phyloP scores from a whole-genome alignment of 1,140 invertebrate genomes.

The Pygmarrhopalites habei region DNA sequence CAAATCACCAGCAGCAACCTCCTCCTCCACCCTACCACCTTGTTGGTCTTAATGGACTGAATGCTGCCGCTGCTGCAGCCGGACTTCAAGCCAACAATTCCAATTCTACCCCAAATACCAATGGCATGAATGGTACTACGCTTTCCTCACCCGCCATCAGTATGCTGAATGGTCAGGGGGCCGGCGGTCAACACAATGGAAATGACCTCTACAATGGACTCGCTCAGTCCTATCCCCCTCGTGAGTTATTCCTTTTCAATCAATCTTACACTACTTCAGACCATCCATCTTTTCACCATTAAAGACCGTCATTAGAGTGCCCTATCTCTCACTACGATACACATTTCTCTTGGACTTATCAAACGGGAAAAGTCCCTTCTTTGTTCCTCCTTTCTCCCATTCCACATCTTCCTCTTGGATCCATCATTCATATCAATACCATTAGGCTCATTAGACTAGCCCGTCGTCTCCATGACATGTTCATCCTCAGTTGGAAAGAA shows the following conservation, averaged over 20 bases:
- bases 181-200: conserved; percentile 19
- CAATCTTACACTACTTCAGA: too few relatives aligned
- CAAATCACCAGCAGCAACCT: not conserved
- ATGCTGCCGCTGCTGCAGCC: conserved; percentile 13
- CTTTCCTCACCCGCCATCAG: conserved; percentile 10
- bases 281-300: too few relatives aligned
- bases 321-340: too few relatives aligned
- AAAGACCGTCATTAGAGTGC: too few relatives aligned
- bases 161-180: conserved; percentile 13
- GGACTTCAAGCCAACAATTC: conserved; percentile 16
- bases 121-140: conserved; percentile 9
- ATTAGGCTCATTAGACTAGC: too few relatives aligned
- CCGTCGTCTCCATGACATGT: too few relatives aligned
- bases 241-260: not conserved
- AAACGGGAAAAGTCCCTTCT: too few relatives aligned
- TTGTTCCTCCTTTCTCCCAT: too few relatives aligned
- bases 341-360: too few relatives aligned
- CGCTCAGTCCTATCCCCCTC: conserved; percentile 8
- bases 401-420: too few relatives aligned
- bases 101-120: conserved; percentile 2
- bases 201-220: conserved; percentile 25
- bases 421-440: too few relatives aligned
- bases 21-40: conserved; percentile 4
- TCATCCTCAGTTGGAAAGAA: too few relatives aligned
- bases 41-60: conserved; percentile 14